Evolutionary conservation across 2,113 vertebrate species (phyloP).

Genomic region (Myanophis thanlyinensis): DNA sequence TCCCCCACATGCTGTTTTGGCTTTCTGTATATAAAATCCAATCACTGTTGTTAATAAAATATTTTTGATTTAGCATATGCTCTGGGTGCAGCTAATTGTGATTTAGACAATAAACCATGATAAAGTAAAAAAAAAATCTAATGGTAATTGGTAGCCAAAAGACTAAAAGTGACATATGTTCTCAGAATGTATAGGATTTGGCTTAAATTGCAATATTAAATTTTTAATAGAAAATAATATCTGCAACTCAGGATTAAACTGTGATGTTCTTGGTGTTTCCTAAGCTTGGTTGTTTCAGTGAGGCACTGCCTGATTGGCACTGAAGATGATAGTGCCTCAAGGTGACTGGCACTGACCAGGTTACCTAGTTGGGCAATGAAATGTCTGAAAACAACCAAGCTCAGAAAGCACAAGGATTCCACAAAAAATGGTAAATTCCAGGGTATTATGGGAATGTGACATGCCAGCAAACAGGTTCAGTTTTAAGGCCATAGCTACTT

Average conservation of each 20-base stretch:
- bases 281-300: neutral
- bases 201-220: neutral
- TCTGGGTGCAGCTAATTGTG: neutral
- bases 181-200: neutral
- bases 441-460: neutral
- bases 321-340: neutral
- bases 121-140: neutral
- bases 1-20: neutral
- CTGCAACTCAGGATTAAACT: neutral
- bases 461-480: neutral
- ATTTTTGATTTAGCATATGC: neutral
- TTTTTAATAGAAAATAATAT: neutral
- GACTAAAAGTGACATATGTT: neutral
- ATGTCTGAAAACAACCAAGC: neutral
- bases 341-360: neutral
- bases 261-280: neutral
- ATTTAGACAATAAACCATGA: neutral
- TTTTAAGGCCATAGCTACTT: neutral
- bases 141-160: neutral
- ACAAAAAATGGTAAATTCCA: neutral
- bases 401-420: neutral
- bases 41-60: neutral
- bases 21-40: neutral
- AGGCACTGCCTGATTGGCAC: neutral
- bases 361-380: neutral